Conservation (phyloP, 2,888 invertebrate species). For the Cerceris rybyensis region DNA sequence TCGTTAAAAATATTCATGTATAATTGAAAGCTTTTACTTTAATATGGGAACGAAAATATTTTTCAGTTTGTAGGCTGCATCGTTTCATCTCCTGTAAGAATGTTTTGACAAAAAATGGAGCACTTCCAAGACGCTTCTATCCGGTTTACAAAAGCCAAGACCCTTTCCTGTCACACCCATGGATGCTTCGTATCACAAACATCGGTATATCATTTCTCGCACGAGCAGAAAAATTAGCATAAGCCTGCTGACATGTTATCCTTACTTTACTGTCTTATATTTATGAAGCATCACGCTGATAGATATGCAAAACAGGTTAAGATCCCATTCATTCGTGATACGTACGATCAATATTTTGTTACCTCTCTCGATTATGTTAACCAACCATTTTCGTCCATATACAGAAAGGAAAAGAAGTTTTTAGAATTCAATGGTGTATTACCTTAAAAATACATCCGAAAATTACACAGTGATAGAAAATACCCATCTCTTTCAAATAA, state of each 20-base stretch:
- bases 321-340: conserved; percentile 33
- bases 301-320: conserved; percentile 40
- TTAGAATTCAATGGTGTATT: background rate
- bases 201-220: conserved; percentile 42
- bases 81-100: conserved; percentile 33
- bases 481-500: too few species aligned
- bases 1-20: background rate
- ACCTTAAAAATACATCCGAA: background rate
- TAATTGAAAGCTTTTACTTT: background rate
- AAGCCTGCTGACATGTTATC: conserved; percentile 51
- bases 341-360: conserved; percentile 40
- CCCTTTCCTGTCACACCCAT: conserved; percentile 20
- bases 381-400: background rate
- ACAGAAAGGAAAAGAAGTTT: background rate
- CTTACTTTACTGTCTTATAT: conserved; percentile 47
- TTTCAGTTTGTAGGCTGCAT: background rate
- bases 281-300: conserved; percentile 34
- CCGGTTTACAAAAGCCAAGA: conserved; percentile 35
- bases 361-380: background rate
- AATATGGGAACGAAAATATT: background rate
- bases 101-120: conserved; percentile 31
- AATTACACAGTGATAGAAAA: background rate
- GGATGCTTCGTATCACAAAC: conserved; percentile 51
- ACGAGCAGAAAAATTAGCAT: conserved; percentile 51
- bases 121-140: conserved; percentile 31